phyloP scores from a whole-genome alignment of 2,113 vertebrate species.

The Nannobrachium achirus region DNA sequence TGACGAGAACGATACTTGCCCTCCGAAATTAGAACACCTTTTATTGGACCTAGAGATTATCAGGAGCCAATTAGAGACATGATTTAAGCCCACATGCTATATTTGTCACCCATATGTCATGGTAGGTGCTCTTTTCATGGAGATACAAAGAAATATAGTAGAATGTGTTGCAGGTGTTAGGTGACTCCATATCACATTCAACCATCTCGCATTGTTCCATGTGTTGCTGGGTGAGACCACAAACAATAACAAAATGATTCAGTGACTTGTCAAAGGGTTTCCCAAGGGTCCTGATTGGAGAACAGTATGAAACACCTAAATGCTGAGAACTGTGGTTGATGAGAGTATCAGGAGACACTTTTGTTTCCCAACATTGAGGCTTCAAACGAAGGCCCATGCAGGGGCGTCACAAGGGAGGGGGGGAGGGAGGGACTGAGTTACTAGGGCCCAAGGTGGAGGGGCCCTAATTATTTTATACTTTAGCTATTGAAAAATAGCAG shows the following conservation, averaged over 20 bases:
- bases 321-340: slow-evolving; percentile 50
- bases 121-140: slow-evolving; percentile 32
- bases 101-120: slow-evolving; percentile 61
- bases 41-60: slow-evolving; percentile 62
- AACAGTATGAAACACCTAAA: slow-evolving; percentile 26
- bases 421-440: too few relatives aligned
- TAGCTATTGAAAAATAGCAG: too few relatives aligned
- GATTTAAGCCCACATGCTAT: slow-evolving; percentile 34
- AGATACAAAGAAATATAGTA: slow-evolving; percentile 32
- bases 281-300: slow-evolving; percentile 31
- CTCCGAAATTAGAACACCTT: slow-evolving; percentile 41
- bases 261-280: slow-evolving; percentile 27
- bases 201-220: slow-evolving; percentile 37
- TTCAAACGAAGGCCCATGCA: too few relatives aligned
- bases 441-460: too few relatives aligned
- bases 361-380: background rate
- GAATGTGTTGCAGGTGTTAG: slow-evolving; percentile 2
- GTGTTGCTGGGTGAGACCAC: slow-evolving; percentile 38
- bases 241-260: slow-evolving; percentile 57
- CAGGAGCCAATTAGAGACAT: slow-evolving; percentile 61
- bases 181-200: background rate
- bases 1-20: slow-evolving; percentile 28
- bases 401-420: too few relatives aligned
- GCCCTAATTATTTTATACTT: too few relatives aligned
- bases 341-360: slow-evolving; percentile 32